Conservation (phyloP, 2,888 invertebrate genomes). For the Helicoverpa assulta region DNA sequence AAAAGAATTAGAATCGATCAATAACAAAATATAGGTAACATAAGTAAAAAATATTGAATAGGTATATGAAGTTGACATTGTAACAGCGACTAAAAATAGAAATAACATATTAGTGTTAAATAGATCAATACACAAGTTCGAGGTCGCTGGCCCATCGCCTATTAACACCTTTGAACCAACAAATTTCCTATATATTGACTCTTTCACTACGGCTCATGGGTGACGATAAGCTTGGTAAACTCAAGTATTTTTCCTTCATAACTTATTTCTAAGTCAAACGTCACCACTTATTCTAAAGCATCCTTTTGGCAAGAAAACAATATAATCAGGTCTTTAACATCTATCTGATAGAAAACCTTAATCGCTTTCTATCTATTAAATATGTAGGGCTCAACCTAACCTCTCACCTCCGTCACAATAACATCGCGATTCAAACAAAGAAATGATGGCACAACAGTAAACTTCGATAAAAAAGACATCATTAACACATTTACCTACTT, state of each 20-base stretch:
- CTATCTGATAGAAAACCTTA: constrained; percentile 1
- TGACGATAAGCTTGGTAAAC: constrained; percentile 21
- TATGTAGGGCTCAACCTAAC: not conserved
- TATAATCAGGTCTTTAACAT: not conserved
- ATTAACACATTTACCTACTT: constrained; percentile 63
- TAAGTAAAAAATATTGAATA: no score
- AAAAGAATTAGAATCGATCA: not conserved
- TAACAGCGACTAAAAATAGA: constrained; percentile 4
- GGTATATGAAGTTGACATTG: not conserved
- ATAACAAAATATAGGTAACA: not conserved
- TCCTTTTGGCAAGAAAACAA: not conserved
- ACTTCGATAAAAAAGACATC: constrained; percentile 48
- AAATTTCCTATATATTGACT: constrained; percentile 44
- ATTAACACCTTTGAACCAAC: constrained; percentile 57
- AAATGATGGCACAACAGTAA: constrained; percentile 57
- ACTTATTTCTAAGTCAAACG: not conserved
- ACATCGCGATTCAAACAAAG: constrained; percentile 40
- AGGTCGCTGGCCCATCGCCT: constrained; percentile 45
- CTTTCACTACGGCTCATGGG: constrained; percentile 20
- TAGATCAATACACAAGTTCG: constrained; percentile 28
- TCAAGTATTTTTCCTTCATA: constrained; percentile 4
- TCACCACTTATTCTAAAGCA: not conserved
- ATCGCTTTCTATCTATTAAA: constrained; percentile 4
- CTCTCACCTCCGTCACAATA: constrained; percentile 28
- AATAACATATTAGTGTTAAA: constrained; percentile 18